These are phyloP conservation scores for Pteropus alecto DNA, from an alignment of 2,113 vertebrate genomes.

Conservation along the genomic window DNA sequence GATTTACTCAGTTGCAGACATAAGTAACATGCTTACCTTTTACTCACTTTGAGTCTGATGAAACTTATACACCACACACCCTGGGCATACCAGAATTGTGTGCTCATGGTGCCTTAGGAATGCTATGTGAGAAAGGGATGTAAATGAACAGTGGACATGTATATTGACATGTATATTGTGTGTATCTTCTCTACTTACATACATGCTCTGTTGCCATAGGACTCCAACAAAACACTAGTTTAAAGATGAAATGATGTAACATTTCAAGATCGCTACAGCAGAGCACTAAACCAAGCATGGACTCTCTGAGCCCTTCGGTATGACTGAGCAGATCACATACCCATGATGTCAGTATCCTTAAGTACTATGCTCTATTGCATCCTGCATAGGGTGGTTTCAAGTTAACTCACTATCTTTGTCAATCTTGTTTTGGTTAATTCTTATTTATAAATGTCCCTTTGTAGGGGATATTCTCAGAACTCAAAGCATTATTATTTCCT, in stretches of 20 bases:
- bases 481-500: neutral
- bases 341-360: neutral
- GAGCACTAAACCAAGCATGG: neutral
- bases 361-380: accelerated
- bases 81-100: neutral
- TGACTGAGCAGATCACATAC: neutral
- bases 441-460: neutral
- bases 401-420: neutral
- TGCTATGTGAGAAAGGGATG: neutral
- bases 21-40: neutral
- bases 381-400: neutral
- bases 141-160: accelerated
- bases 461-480: neutral
- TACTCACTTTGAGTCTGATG: neutral
- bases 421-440: neutral
- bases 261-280: neutral
- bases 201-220: neutral
- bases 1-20: neutral
- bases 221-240: neutral
- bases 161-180: no score
- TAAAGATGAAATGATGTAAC: neutral
- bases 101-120: neutral
- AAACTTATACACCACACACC: neutral
- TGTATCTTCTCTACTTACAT: neutral
- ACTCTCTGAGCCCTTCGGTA: accelerated